A percentile compares a stretch with the other conserved stretches of the same genome.
phyloP scores from a whole-genome alignment of 2,797 vertebrate genomes.

The Brotula barbata region DNA sequence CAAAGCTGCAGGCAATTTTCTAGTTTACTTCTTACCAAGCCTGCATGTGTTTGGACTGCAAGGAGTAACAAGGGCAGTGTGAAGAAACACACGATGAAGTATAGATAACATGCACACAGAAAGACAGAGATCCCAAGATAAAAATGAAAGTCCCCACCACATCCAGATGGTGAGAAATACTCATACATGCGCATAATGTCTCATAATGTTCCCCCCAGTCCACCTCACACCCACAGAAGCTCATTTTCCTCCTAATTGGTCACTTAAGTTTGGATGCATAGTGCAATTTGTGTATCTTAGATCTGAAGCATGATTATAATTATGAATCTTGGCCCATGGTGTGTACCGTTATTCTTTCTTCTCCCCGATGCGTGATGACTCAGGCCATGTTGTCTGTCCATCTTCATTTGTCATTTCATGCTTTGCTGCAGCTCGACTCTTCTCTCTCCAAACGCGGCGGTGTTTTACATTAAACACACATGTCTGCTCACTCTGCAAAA shows the following conservation, averaged over 20 bases:
- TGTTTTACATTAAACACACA: constrained; percentile 62
- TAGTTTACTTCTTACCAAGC: no score
- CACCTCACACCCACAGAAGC: constrained; percentile 21
- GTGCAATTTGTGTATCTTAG: constrained; percentile 37
- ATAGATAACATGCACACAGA: no score
- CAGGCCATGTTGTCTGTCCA: constrained; percentile 57
- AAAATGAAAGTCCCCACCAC: no score
- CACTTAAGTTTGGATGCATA: constrained; percentile 23
- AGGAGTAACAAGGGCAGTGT: no score
- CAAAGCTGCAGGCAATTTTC: no score
- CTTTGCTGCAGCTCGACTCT: constrained; percentile 52
- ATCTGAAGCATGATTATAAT: constrained; percentile 39
- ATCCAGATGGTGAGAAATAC: no score
- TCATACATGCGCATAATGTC: no score
- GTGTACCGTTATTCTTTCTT: constrained; percentile 54
- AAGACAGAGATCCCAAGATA: no score
- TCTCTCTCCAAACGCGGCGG: constrained; percentile 40
- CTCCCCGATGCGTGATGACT: constrained; percentile 54
- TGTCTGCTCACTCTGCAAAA: constrained; percentile 41
- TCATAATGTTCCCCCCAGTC: no score
- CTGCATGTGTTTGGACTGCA: no score
- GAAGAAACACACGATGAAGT: no score
- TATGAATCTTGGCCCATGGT: constrained; percentile 53
- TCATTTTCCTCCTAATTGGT: constrained; percentile 10
- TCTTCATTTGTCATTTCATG: constrained; percentile 66